These are phyloP conservation scores for Dendrocopos noguchii DNA, from an alignment of 2,113 vertebrate genomes.

Conservation along the genomic window DNA sequence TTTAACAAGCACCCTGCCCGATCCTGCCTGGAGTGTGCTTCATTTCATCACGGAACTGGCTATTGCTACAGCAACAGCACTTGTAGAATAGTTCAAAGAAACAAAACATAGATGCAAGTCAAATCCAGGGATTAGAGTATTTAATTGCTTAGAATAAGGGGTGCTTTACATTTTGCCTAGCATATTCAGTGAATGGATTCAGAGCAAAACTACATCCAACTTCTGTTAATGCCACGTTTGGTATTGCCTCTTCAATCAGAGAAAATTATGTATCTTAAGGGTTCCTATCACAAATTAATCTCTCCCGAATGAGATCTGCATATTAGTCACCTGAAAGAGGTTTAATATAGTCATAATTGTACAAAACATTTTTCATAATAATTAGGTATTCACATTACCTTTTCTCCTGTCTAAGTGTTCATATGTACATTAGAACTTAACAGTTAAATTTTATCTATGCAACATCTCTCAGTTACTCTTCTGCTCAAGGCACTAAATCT, in stretches of 20 bases:
- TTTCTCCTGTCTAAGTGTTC: constrained; percentile 48
- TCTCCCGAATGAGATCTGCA: constrained; percentile 55
- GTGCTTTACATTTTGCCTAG: not conserved
- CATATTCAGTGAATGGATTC: not conserved
- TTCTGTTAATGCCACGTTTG: constrained; percentile 26
- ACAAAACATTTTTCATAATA: constrained; percentile 65
- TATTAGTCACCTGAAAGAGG: constrained; percentile 51
- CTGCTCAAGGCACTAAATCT: not conserved
- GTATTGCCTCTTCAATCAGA: constrained; percentile 51
- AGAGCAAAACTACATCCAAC: constrained; percentile 2
- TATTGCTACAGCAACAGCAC: constrained; percentile 22
- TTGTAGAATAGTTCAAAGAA: constrained; percentile 26
- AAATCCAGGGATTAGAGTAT: constrained; percentile 6
- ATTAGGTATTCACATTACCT: not conserved
- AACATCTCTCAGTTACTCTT: not conserved
- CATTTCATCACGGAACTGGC: not conserved
- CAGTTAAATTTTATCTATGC: not conserved
- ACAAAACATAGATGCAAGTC: constrained; percentile 23
- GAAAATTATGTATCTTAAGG: constrained; percentile 58
- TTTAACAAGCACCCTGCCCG: constrained; percentile 4
- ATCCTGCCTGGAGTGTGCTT: not conserved
- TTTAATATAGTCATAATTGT: constrained; percentile 59
- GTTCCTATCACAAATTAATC: constrained; percentile 62
- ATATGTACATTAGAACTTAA: not conserved
- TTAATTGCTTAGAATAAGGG: not conserved